Evolutionary conservation across 2,888 invertebrate genomes (phyloP).

Genomic region (Cyaniris semiargus): DNA sequence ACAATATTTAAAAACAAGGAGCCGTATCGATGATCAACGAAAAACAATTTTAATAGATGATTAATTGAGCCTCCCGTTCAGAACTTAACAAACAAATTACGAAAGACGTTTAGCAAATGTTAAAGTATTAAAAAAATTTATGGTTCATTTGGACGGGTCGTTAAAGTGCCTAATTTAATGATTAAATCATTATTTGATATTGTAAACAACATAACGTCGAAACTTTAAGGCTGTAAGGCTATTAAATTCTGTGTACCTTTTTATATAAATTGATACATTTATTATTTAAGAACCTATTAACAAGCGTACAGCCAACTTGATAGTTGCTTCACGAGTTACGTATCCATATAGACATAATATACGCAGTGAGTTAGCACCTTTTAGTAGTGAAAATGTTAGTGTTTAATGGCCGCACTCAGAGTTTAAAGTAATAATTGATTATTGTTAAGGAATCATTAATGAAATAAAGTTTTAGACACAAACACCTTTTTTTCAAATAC

Average conservation of each 20-base stretch:
- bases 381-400: too few relatives aligned
- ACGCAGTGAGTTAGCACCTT: too few relatives aligned
- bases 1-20: slow-evolving; percentile 3
- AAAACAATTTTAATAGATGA: slow-evolving; percentile 17
- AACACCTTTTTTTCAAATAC: too few relatives aligned
- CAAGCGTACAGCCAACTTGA: background rate
- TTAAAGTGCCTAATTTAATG: slow-evolving; percentile 6
- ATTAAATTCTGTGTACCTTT: background rate
- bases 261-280: background rate
- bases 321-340: background rate
- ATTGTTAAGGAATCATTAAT: too few relatives aligned
- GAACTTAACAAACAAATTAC: slow-evolving; percentile 17
- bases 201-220: slow-evolving; percentile 8
- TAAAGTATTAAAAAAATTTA: slow-evolving; percentile 7
- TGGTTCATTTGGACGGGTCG: slow-evolving; percentile 1
- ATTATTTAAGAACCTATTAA: slow-evolving; percentile 2
- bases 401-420: too few relatives aligned
- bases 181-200: background rate
- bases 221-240: background rate
- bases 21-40: background rate
- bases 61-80: slow-evolving; percentile 9
- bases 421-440: too few relatives aligned
- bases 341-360: too few relatives aligned
- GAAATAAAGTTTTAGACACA: too few relatives aligned
- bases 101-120: background rate